Conservation (phyloP, 2,113 vertebrate genomes). For the Excalfactoria chinensis region DNA sequence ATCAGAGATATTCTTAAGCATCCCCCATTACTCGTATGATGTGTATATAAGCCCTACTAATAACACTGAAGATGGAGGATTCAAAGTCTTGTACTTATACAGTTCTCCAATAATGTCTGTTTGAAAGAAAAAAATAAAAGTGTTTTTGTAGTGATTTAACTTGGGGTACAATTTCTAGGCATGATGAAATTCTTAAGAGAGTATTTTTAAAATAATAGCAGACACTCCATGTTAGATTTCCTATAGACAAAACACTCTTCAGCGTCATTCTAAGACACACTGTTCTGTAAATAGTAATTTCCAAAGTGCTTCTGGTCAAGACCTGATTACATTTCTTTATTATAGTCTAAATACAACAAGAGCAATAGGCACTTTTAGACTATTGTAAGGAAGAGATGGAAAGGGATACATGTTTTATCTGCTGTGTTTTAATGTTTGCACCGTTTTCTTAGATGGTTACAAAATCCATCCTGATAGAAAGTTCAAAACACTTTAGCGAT, state of each 20-base stretch:
- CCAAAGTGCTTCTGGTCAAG: neutral
- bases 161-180: neutral
- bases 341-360: neutral
- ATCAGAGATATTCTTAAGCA: neutral
- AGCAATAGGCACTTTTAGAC: neutral
- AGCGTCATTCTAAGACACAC: neutral
- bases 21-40: neutral
- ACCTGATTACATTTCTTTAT: neutral
- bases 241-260: neutral
- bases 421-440: neutral
- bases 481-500: neutral
- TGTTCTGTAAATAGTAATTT: neutral
- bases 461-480: neutral
- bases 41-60: neutral
- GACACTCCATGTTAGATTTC: neutral
- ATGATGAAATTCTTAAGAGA: neutral
- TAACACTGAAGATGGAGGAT: neutral
- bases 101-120: neutral
- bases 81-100: neutral
- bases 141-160: neutral
- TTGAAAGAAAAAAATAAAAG: rapidly evolving
- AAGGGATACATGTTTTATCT: neutral
- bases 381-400: neutral
- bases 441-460: neutral
- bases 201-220: neutral